These are phyloP conservation scores for Leptobrachium ailaonicum DNA, from an alignment of 2,113 vertebrate genomes.

Conservation along the genomic window DNA sequence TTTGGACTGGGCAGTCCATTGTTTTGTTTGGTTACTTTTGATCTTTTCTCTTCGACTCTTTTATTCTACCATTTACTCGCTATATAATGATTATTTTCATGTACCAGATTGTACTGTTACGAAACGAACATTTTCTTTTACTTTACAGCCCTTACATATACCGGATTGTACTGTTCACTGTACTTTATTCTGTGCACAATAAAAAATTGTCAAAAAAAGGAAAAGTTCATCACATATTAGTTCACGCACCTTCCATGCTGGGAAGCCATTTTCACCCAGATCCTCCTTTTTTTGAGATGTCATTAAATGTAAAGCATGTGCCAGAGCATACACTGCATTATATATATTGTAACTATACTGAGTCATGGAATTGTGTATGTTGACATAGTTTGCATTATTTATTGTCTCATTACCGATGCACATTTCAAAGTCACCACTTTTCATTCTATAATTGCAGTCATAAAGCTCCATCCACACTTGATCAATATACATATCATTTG, in stretches of 20 bases:
- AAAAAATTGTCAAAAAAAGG: too few species aligned
- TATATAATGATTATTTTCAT: too few species aligned
- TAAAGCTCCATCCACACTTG: background rate
- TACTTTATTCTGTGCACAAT: too few species aligned
- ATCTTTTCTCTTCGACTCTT: too few species aligned
- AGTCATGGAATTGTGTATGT: background rate
- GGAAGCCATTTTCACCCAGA: background rate
- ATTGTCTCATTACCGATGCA: background rate
- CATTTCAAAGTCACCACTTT: background rate
- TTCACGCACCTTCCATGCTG: background rate
- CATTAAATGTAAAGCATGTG: background rate
- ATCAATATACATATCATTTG: constrained; percentile 11
- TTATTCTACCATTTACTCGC: too few species aligned
- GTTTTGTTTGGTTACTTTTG: too few species aligned
- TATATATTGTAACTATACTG: background rate
- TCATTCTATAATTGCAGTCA: background rate
- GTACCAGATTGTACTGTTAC: too few species aligned
- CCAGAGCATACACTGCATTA: background rate
- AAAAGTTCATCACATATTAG: background rate
- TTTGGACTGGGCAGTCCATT: too few species aligned
- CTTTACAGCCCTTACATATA: too few species aligned
- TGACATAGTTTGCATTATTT: background rate
- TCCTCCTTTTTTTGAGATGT: background rate
- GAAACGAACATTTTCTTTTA: too few species aligned
- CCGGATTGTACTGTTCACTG: too few species aligned